Evolutionary conservation across 2,797 vertebrate genomes (phyloP), one percentile per base, ranked within the genome.

Genomic region (Delichon dasypus): DNA sequence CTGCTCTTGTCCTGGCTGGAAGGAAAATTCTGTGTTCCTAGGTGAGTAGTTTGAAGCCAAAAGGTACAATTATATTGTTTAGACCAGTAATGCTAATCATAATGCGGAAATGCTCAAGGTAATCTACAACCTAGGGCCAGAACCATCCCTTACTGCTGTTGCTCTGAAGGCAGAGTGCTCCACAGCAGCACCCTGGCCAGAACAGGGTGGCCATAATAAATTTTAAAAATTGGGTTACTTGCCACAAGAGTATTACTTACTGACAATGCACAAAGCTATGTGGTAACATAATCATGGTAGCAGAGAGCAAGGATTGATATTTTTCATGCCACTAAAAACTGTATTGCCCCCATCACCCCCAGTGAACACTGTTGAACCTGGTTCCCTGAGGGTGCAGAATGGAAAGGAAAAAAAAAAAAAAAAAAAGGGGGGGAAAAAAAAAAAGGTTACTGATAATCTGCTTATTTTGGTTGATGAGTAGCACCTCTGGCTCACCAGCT

Each of bases 201-300:
- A 78, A 47, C 8, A 64, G 19, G 36, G 10, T 23, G 13, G 3
- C 34, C 11, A 7, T 23, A 62, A 51, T 15, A 61, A 65, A 58
- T 19, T 23, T 0, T 22, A 67, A 87, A 34, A 8, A 0, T 6
- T 9, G 3, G 9, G 12, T 48, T 27, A 19, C 3, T 48, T 57
- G 3, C 11, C 3, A 9, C 0, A 0, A 6, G 7, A 53, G 3
- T 32, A 60, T 30, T 71, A 23, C 3, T 83, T 58, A 48, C 7
- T 27, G 40, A n/a, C 2, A 5, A 19, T 14, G 10, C 26, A 29
- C 13, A 42, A n/a, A 7, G 1, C 5, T 16, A 60, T 30, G 10
- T 19, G 5, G 15, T 25, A 78, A 64, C 4, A 22, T 3, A 80
- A 51, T 11, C 16, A 6, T 11, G 3, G 14, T 36, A 72, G 21